These are phyloP conservation scores for Actenoides hombroni DNA, from an alignment of 2,113 vertebrate species.

Conservation along the genomic window DNA sequence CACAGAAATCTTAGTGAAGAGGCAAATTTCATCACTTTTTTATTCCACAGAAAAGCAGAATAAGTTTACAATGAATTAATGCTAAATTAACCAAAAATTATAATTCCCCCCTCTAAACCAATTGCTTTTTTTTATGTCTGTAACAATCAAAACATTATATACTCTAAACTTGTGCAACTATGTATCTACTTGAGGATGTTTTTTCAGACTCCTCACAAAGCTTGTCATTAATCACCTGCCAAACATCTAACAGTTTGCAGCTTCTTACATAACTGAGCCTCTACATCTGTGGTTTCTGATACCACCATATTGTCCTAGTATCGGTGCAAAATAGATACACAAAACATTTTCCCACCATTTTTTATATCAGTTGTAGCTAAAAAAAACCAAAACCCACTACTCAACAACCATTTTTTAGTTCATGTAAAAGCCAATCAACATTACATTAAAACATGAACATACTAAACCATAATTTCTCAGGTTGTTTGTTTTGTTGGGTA, in stretches of 20 bases:
- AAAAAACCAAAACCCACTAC: background rate
- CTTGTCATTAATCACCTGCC: background rate
- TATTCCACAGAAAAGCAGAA: background rate
- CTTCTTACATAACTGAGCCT: background rate
- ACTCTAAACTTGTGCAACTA: background rate
- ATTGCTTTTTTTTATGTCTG: background rate
- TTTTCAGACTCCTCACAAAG: background rate
- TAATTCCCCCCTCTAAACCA: background rate
- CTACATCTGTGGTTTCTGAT: background rate
- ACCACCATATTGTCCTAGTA: background rate
- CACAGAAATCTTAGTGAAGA: background rate
- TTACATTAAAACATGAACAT: background rate
- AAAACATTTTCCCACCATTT: background rate
- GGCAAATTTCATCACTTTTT: background rate
- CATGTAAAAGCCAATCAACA: background rate
- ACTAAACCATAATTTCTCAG: background rate
- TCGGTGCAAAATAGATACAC: background rate
- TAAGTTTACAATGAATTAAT: background rate
- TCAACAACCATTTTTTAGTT: background rate
- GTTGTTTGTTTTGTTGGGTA: background rate
- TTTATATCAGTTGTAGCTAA: background rate
- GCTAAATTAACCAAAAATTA: background rate
- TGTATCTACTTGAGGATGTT: rapidly evolving
- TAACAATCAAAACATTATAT: background rate
- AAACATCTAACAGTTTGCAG: background rate